These are phyloP conservation scores for Rhopalosiphum maidis DNA, from an alignment of 1,140 invertebrate species.

Conservation along the genomic window DNA sequence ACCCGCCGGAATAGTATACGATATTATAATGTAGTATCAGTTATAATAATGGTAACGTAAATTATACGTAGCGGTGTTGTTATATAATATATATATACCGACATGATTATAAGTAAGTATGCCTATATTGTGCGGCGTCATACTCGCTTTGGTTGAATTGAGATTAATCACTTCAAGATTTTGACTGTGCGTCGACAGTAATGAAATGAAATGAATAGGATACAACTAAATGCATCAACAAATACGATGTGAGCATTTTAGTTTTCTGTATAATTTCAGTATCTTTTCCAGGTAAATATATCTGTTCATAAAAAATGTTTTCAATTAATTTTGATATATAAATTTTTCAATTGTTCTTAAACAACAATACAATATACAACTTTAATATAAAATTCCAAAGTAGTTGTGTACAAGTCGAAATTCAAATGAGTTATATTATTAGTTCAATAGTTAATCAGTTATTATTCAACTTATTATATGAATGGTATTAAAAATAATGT, in stretches of 20 bases:
- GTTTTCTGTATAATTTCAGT: not conserved
- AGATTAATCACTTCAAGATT: not conserved
- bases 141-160: not conserved
- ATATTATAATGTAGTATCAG: not conserved
- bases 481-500: not conserved
- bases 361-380: not conserved
- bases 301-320: not conserved
- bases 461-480: not conserved
- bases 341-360: not conserved
- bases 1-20: not conserved
- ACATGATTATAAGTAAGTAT: not conserved
- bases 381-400: not conserved
- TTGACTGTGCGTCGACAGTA: not conserved
- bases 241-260: not conserved
- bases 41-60: not conserved
- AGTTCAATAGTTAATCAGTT: not conserved
- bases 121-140: not conserved
- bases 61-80: not conserved
- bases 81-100: not conserved
- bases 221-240: not conserved
- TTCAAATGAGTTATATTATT: not conserved
- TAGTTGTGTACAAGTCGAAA: not conserved
- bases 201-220: not conserved
- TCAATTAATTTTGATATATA: not conserved
- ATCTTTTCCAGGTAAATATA: not conserved